Percentiles rank a stretch among this genome's conserved stretches.
Evolutionary conservation across 2,888 invertebrate genomes (phyloP).

Genomic region (Apodemia zela): DNA sequence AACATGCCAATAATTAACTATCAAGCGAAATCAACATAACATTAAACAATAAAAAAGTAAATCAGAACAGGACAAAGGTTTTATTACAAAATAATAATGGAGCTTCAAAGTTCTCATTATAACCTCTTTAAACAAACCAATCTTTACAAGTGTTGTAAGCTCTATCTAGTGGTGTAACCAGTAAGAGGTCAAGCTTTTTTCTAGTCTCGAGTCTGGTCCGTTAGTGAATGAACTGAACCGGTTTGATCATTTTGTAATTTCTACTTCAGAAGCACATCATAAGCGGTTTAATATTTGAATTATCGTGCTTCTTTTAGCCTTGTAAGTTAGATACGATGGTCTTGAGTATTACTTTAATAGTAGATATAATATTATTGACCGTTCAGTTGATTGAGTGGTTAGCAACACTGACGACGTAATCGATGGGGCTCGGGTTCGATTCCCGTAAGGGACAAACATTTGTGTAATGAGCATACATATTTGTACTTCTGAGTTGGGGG

Average conservation of each 20-base stretch:
- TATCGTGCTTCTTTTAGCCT: conserved; percentile 30
- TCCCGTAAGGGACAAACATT: too few species aligned
- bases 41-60: background rate
- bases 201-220: conserved; percentile 36
- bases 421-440: too few species aligned
- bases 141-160: conserved; percentile 8
- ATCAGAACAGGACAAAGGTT: background rate
- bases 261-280: conserved; percentile 40
- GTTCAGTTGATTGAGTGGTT: too few species aligned
- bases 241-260: conserved; percentile 43
- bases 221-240: conserved; percentile 52
- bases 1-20: too few species aligned
- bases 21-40: too few species aligned
- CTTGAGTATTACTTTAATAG: conserved; percentile 4
- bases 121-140: conserved; percentile 10
- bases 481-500: too few species aligned
- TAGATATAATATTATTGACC: too few species aligned
- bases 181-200: conserved; percentile 34
- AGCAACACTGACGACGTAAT: too few species aligned
- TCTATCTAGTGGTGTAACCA: conserved; percentile 18
- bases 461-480: too few species aligned
- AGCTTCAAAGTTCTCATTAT: conserved; percentile 3
- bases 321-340: conserved; percentile 25
- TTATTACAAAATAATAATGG: background rate
- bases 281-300: conserved; percentile 41